Base-by-base conservation (phyloP, 2,113 vertebrate genomes). In the Anguilla rostrata region DNA sequence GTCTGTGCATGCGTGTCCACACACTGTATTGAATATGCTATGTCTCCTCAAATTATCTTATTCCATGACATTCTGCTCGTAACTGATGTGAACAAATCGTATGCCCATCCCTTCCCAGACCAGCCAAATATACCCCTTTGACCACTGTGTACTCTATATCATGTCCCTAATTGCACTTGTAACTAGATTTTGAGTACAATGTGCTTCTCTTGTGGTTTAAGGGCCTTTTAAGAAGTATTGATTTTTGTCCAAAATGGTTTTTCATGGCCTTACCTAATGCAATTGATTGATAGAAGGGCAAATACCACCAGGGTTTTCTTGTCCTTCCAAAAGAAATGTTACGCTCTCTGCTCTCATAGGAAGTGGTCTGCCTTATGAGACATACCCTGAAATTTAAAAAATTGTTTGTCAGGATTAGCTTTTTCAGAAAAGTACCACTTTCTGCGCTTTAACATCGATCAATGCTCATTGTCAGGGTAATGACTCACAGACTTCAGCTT, bases 211-310 rank as follows among this genome's bases (percentile, higher is more conserved):
- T 43, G 26, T 40, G 81, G 12, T 46, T 82, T 82, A 82, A 41
- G 41, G 40, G 18, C 60, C 81, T 39, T 82, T 82, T 49, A 82
- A 82, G 16, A 22, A 26, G 18, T 82, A 82, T 82, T 82, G 81
- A 82, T 82, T 43, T 9, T 16, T 43, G 80, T 81, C 80, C 39
- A 22, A 81, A 41, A 7, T 26, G 39, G 60, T 66, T 66, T 22
- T 46, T 82, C 43, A 82, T 82, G 39, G 12, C 81, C 20, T 1
- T 43, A 22, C 39, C 81, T 49, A 49, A 49, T 43, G 26, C 81
- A 20, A 41, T 34, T 46, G 81, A n/a, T 82, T 82, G 43, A 49
- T 82, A 26, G 26, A 43, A 46, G 81, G 40, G 2, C 3, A 7
- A 46, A 82, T n/a, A 6, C 18, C 40, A 49, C 60, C 20, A 26